These are phyloP conservation scores for Cephalopachus bancanus DNA, from an alignment of 2,797 vertebrate genomes.

Conservation along the genomic window DNA sequence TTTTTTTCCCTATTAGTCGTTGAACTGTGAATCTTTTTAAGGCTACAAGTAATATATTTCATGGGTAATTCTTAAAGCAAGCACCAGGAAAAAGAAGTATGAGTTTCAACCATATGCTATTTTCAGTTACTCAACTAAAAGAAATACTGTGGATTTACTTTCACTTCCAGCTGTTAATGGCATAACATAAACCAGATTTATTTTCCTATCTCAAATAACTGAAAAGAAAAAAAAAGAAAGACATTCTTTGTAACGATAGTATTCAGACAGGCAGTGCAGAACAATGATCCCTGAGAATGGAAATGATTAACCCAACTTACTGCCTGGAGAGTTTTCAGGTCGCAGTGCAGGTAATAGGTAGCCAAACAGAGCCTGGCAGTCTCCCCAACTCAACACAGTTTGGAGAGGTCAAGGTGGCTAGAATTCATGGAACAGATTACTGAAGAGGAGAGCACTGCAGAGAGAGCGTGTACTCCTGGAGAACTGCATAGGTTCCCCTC, in stretches of 20 bases:
- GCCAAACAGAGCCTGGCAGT: background rate
- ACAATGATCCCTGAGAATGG: slow-evolving; percentile 22
- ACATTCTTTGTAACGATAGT: slow-evolving; percentile 23
- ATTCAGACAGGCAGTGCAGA: background rate
- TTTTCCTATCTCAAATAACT: slow-evolving; percentile 37
- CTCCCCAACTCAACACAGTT: background rate
- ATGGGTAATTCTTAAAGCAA: slow-evolving; percentile 39
- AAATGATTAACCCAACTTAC: slow-evolving; percentile 62
- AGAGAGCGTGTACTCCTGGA: background rate
- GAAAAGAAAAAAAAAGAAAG: background rate
- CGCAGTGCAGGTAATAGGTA: background rate
- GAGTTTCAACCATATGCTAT: slow-evolving; percentile 1
- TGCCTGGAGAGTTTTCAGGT: slow-evolving; percentile 35
- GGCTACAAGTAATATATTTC: slow-evolving; percentile 32
- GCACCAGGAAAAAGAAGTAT: background rate
- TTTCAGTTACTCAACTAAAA: slow-evolving; percentile 45
- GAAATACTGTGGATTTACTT: slow-evolving; percentile 32
- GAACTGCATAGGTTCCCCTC: background rate
- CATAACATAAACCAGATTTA: background rate
- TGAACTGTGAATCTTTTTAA: background rate
- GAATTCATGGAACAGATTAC: slow-evolving; percentile 2
- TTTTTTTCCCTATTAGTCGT: background rate
- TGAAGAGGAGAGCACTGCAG: background rate
- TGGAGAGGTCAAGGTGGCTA: background rate
- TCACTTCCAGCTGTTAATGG: slow-evolving; percentile 4